These are phyloP conservation scores for Heteronetta atricapilla DNA, from an alignment of 2,113 vertebrate genomes.

Conservation along the genomic window DNA sequence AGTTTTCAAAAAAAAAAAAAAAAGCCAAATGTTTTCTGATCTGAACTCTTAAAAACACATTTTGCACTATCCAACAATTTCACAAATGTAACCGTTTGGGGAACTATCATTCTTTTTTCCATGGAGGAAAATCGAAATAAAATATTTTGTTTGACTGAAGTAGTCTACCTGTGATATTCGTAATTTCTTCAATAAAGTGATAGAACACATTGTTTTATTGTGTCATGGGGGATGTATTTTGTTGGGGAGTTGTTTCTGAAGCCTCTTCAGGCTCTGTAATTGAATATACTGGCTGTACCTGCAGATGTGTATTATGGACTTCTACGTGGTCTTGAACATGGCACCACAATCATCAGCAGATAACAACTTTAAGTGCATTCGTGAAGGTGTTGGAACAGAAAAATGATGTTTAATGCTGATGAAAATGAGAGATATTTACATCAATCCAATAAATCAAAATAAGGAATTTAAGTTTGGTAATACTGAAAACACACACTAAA, in stretches of 20 bases:
- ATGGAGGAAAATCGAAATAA: background rate
- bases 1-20: background rate
- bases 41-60: background rate
- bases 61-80: background rate
- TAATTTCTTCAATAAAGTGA: background rate
- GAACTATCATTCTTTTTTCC: background rate
- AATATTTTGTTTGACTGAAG: background rate
- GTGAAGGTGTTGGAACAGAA: background rate
- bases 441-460: background rate
- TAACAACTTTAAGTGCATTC: background rate
- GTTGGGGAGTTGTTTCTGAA: background rate
- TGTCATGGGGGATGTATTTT: background rate
- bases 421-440: background rate
- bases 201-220: background rate
- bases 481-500: background rate
- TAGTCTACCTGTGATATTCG: background rate
- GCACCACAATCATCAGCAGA: background rate
- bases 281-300: background rate
- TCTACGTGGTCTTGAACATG: accelerated
- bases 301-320: too few species aligned
- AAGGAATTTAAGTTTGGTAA: background rate
- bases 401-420: background rate
- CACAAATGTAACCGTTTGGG: background rate
- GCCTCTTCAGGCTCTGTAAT: background rate
- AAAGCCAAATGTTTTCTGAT: background rate